Evolutionary conservation across 53 echinoderm and acorn worm genomes (phyloP), one percentile per base, ranked within the genome.

Genomic region (Stichopus horrens): DNA sequence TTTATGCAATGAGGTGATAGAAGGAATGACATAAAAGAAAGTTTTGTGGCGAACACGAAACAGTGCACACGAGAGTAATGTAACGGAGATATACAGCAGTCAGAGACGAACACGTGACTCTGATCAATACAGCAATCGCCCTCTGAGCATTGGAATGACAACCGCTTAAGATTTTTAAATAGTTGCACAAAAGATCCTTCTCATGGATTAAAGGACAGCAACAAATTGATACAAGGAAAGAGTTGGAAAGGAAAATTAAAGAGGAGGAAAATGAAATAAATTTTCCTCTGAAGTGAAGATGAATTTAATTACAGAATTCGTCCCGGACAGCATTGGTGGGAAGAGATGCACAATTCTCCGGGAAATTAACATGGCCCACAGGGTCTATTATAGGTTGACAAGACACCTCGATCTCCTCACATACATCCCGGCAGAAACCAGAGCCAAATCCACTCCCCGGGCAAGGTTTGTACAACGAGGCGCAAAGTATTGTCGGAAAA

Each of bases 361-460:
- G 79, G 55, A 79, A 79, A 16, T 5, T 6, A 16, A 79, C 19
- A 54, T 19, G 19, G 2, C 52, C n/a, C 18, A 53, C 19, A 54
- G 18, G 14, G 7, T 53, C 14, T 13, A 79, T 54, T 55, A 53
- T 19, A 16, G 7, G 14, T 9, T 52, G 54, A 53, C 79, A 79
- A 53, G 53, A 53, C 55, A 4, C 7, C 18, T 79, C 5, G 5
- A 79, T 7, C 53, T 9, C 54, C n/a, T 79, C 79, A 13, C 79
- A 79, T 7, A 79, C 54, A 55, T 79, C 79, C 16, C 54, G 55
- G n/a, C 79, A 79, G 79, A 79, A 53, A 8, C 54, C 79, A 18
- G 55, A 4, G 51, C 79, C 79, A 79, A 53, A 79, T 6, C 79
- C 54, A 53, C 8, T 18, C 58, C 81, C 57, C 8, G 81, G 81